These are phyloP conservation scores for Tenthredo mesomela DNA, from an alignment of 2,888 invertebrate genomes.

Conservation along the genomic window DNA sequence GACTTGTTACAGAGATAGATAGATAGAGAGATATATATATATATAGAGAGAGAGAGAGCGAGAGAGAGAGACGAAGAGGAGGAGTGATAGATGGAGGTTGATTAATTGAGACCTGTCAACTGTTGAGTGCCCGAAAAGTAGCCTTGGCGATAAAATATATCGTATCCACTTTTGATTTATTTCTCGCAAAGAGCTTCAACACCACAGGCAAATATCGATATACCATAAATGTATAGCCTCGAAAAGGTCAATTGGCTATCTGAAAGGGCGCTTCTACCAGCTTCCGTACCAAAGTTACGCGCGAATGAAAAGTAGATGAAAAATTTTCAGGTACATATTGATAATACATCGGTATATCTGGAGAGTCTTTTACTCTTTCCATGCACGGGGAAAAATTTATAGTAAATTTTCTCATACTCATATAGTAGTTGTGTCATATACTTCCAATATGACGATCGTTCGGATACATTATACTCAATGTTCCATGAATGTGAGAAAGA, in stretches of 20 bases:
- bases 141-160: constrained; percentile 23
- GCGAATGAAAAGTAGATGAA: background rate
- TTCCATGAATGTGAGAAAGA: too few species aligned
- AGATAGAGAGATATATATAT: background rate
- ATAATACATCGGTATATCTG: background rate
- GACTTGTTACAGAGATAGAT: background rate
- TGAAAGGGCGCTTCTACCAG: background rate
- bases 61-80: background rate
- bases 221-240: background rate
- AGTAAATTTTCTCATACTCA: too few species aligned
- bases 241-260: constrained; percentile 18
- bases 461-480: too few species aligned
- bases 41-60: background rate
- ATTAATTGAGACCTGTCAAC: constrained; percentile 28
- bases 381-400: too few species aligned
- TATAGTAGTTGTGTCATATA: too few species aligned
- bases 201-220: constrained; percentile 14
- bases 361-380: background rate
- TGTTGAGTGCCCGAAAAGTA: constrained; percentile 24
- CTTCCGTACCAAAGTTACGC: background rate
- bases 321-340: background rate
- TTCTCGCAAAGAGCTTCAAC: constrained; percentile 15
- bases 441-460: too few species aligned
- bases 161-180: constrained; percentile 20
- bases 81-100: background rate